These are phyloP conservation scores for Drosophila testacea DNA, from an alignment of 2,888 invertebrate genomes.

Conservation along the genomic window DNA sequence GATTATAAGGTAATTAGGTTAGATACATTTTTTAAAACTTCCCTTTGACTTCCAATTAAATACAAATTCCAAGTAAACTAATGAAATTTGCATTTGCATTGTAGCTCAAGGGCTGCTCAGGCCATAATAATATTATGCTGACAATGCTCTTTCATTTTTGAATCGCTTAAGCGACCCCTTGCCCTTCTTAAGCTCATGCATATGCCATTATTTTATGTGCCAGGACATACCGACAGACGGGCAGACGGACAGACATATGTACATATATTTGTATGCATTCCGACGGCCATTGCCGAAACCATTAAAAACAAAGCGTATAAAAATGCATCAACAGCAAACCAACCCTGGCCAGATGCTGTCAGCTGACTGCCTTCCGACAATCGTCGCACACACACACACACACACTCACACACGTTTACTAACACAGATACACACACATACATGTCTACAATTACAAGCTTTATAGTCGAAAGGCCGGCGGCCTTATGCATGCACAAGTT, in stretches of 20 bases:
- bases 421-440: constrained; percentile 3
- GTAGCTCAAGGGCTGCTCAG: background rate
- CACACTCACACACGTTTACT: constrained; percentile 3
- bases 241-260: background rate
- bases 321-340: constrained; percentile 44
- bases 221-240: background rate
- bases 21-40: background rate
- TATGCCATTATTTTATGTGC: constrained; percentile 18
- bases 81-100: constrained; percentile 6
- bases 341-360: constrained; percentile 54
- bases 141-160: constrained; percentile 22
- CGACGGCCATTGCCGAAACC: constrained; percentile 53
- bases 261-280: constrained; percentile 5
- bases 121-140: constrained; percentile 21
- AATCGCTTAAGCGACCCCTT: constrained; percentile 13
- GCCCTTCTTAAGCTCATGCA: constrained; percentile 8
- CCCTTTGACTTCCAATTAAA: constrained; percentile 5
- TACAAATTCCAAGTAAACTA: background rate
- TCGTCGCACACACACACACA: constrained; percentile 31
- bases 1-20: constrained; percentile 3
- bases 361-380: constrained; percentile 62
- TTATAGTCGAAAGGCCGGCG: constrained; percentile 40
- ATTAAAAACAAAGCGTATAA: constrained; percentile 66
- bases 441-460: constrained; percentile 2
- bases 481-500: constrained; percentile 55